Conservation (phyloP, 2,888 invertebrate species). For the Pseudococcus jackbeardsleyi region DNA sequence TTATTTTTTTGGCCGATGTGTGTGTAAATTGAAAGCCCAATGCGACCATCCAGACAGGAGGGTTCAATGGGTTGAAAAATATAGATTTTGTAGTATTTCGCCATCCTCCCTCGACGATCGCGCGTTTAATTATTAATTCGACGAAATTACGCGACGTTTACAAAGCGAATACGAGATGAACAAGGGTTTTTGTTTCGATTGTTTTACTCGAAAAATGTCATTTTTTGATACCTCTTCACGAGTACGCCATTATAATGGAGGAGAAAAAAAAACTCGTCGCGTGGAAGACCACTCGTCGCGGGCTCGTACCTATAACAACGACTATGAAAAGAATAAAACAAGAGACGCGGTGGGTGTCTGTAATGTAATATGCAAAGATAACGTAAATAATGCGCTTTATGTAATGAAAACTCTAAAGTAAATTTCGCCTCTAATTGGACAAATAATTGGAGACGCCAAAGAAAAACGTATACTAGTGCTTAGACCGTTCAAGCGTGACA, state of each 20-base stretch:
- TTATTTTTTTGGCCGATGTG: not conserved
- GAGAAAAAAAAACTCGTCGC: not conserved
- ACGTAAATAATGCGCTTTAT: conserved; percentile 64
- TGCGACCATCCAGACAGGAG: not conserved
- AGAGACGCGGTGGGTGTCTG: conserved; percentile 63
- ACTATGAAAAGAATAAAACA: conserved; percentile 43
- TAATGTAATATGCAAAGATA: conserved; percentile 64
- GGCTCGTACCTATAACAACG: conserved; percentile 43
- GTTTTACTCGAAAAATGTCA: conserved; percentile 42
- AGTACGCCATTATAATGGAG: conserved; percentile 17
- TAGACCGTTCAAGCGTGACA: conserved; percentile 36
- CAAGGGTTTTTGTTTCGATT: conserved; percentile 49
- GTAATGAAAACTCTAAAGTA: conserved; percentile 62
- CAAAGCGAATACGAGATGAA: conserved; percentile 8
- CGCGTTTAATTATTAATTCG: conserved; percentile 14
- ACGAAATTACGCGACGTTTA: not conserved
- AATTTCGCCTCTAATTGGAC: conserved; percentile 63
- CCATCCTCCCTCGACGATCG: not conserved
- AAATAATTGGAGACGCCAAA: conserved; percentile 61
- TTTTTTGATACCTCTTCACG: conserved; percentile 60
- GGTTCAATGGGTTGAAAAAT: not conserved
- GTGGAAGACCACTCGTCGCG: conserved; percentile 35
- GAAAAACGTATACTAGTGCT: not conserved
- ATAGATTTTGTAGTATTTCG: not conserved
- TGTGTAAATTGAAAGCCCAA: not conserved